phyloP scores from a whole-genome alignment of 2,797 vertebrate species.

The Mallotus villosus region DNA sequence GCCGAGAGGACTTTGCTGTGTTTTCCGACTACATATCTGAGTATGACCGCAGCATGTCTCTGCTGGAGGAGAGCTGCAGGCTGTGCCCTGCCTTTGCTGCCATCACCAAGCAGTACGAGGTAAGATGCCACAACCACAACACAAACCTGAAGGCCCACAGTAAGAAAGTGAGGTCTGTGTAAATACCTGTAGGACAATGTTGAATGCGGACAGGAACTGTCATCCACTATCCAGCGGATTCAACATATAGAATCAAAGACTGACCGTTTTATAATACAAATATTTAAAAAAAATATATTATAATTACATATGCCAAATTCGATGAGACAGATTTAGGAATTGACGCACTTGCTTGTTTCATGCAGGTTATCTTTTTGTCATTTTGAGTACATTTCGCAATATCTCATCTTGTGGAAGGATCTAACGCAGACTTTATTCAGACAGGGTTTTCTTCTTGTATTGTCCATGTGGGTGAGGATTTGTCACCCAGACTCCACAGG shows the following conservation, averaged over 20 bases:
- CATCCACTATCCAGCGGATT: too few relatives aligned
- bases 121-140: slow-evolving; percentile 55
- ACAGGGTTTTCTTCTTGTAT: slow-evolving; percentile 32
- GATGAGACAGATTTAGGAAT: neutral
- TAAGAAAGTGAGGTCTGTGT: too few relatives aligned
- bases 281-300: too few relatives aligned
- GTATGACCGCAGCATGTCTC: slow-evolving; percentile 87
- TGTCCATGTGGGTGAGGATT: slow-evolving; percentile 38
- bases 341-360: neutral
- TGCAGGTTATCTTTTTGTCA: too few relatives aligned
- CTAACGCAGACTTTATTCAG: neutral
- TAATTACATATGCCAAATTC: too few relatives aligned
- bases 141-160: neutral
- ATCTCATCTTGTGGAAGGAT: neutral
- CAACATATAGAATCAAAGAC: too few relatives aligned
- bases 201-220: too few relatives aligned
- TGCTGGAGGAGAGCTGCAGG: slow-evolving; percentile 84
- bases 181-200: too few relatives aligned
- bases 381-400: too few relatives aligned
- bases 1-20: slow-evolving; percentile 77
- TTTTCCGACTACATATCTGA: slow-evolving; percentile 86
- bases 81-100: slow-evolving; percentile 73
- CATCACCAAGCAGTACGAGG: slow-evolving; percentile 86
- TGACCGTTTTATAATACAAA: too few relatives aligned
- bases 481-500: slow-evolving; percentile 45